phyloP scores from a whole-genome alignment of 2,797 vertebrate species.

The Acipenser oxyrinchus region DNA sequence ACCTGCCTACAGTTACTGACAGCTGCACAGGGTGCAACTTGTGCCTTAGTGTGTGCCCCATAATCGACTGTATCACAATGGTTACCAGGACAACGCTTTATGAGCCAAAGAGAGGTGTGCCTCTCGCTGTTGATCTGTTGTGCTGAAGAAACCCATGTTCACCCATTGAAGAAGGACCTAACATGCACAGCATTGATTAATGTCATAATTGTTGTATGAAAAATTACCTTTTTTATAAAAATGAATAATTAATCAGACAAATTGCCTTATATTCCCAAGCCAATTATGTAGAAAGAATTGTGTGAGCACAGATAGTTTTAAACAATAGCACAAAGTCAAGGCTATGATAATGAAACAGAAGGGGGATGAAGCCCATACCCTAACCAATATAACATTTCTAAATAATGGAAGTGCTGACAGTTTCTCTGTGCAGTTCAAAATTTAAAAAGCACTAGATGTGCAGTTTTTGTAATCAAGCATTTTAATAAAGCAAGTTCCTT shows the following conservation, averaged over 20 bases:
- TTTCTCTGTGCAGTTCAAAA: too few species aligned
- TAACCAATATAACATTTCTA: not conserved
- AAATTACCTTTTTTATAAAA: slow-evolving; percentile 40
- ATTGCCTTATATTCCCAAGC: slow-evolving; percentile 37
- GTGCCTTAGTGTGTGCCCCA: slow-evolving; percentile 85
- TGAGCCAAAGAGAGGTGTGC: slow-evolving; percentile 75
- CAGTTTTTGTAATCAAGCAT: too few species aligned
- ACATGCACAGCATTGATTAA: slow-evolving; percentile 38
- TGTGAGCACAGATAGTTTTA: slow-evolving; percentile 31
- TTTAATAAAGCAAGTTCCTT: too few species aligned
- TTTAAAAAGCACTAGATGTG: too few species aligned
- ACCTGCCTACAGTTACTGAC: slow-evolving; percentile 75
- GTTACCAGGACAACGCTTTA: slow-evolving; percentile 76
- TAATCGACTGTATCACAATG: slow-evolving; percentile 92
- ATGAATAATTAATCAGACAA: slow-evolving; percentile 38
- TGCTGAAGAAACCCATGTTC: slow-evolving; percentile 43
- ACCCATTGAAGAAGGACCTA: slow-evolving; percentile 21
- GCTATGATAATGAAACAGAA: slow-evolving; percentile 38
- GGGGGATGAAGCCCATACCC: slow-evolving; percentile 3
- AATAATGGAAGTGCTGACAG: not conserved
- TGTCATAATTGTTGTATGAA: slow-evolving; percentile 45
- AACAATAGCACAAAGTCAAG: slow-evolving; percentile 30
- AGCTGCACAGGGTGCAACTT: slow-evolving; percentile 87
- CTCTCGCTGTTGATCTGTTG: slow-evolving; percentile 58
- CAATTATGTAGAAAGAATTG: slow-evolving; percentile 47